Percentiles rank a stretch among this genome's conserved stretches.
phyloP scores from a whole-genome alignment of 2,113 vertebrate species.

The Nothobranchius furzeri region DNA sequence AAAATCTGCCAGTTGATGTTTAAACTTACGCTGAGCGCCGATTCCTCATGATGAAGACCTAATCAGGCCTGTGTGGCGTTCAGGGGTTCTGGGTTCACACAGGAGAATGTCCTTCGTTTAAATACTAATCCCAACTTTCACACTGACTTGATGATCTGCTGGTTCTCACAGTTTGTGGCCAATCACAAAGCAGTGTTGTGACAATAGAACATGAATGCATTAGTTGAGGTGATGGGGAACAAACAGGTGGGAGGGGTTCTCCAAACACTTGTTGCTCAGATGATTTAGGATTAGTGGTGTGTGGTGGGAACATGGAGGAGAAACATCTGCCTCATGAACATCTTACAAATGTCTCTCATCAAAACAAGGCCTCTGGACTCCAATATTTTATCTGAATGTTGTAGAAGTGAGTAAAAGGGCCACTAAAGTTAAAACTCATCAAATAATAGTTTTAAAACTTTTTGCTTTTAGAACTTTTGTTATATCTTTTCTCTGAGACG shows the following conservation, averaged over 20 bases:
- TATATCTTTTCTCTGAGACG: neutral
- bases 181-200: conserved; percentile 66
- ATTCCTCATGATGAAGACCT: conserved; percentile 70
- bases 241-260: conserved; percentile 72
- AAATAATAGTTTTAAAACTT: too few relatives aligned
- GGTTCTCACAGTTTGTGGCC: conserved; percentile 77
- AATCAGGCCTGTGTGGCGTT: conserved; percentile 17
- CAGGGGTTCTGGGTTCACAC: conserved; percentile 40
- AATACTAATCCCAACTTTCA: conserved; percentile 62
- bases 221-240: conserved; percentile 60
- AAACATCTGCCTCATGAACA: conserved; percentile 56
- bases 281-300: conserved; percentile 43
- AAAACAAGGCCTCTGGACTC: neutral
- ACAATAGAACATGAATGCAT: conserved; percentile 74
- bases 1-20: neutral
- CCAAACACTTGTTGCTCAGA: conserved; percentile 45
- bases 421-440: too few relatives aligned
- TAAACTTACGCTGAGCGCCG: conserved; percentile 70
- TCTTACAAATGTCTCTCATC: neutral
- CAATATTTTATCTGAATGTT: too few relatives aligned
- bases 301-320: conserved; percentile 67
- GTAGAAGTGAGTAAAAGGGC: neutral
- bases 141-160: conserved; percentile 56
- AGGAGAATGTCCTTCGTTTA: conserved; percentile 40
- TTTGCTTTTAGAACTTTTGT: neutral